Base-by-base conservation (phyloP, 2,888 invertebrate genomes). In the Stenoptilia bipunctidactyla region DNA sequence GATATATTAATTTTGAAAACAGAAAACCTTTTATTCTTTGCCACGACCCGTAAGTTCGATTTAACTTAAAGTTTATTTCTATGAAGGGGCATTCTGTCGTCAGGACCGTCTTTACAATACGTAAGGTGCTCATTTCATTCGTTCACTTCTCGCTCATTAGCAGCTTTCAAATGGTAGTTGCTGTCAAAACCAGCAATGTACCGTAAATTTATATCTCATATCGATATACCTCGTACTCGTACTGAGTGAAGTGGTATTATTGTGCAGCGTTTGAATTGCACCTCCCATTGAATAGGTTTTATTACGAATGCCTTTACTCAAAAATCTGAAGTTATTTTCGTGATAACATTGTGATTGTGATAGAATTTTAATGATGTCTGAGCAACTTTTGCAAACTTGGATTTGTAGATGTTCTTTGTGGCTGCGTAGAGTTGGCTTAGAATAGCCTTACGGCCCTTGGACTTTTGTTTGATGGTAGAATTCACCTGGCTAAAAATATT, bases 51-150 rank as follows among this genome's bases (percentile, higher is more conserved):
- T 48, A 41, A 45, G 43, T 27, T 15, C 46, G 44, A 52, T 55
- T 53, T 50, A 49, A 50, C 55, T 56, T 43, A 3, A 13, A 48
- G 50, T 52, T 51, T 51, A 51, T 50, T n/a, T 51, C 46, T 49
- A 46, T 40, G 49, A 42, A 39, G 45, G 2, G 14, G 14, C 36
- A 15, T 36, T 15, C 10, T 15, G 9, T 15, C 36, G 15, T 36
- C 36, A 13, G 6, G 13, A 3, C 12, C 36, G 15, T 15, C 36
- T 34, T 35, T 14, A 15, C 9, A 30, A 14, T 38, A 2, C 12
- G 14, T 37, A 9, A 30, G 30, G n/a, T 30, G 30, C 30, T 30
- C 30, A 30, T n/a, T 30, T 30, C 12, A n/a, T n/a, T 9, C 9
- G 30, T 45, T 40, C 45, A 55, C 49, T 48, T 46, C 52, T 47